Evolutionary conservation across 2,113 vertebrate genomes (phyloP).

Genomic region (Microcebus lehilahytsara): DNA sequence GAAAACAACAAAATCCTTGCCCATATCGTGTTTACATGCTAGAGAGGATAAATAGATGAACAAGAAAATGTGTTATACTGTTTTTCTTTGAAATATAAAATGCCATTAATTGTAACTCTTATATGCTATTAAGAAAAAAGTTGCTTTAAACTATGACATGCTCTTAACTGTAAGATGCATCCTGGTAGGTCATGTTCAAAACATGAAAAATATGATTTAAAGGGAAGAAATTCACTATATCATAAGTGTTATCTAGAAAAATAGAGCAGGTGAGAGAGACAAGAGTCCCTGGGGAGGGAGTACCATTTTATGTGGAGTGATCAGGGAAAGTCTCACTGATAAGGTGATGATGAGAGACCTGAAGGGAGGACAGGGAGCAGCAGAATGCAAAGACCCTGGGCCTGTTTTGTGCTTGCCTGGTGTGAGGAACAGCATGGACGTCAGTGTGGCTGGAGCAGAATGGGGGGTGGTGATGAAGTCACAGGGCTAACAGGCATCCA

Average conservation of each 20-base stretch:
- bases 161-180: neutral
- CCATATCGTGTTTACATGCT: neutral
- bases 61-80: neutral
- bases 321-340: neutral
- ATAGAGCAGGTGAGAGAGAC: neutral
- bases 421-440: neutral
- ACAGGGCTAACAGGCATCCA: neutral
- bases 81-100: conserved; percentile 6
- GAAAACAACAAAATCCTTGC: neutral
- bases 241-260: neutral
- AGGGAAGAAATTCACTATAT: neutral
- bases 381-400: neutral
- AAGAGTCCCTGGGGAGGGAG: no score
- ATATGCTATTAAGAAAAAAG: conserved; percentile 19
- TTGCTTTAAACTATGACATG: neutral
- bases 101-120: neutral
- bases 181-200: neutral
- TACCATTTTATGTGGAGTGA: neutral
- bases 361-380: neutral
- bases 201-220: neutral
- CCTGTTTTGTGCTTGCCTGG: neutral
- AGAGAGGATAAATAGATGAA: neutral
- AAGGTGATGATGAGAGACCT: neutral
- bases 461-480: neutral
- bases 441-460: neutral